phyloP scores from a whole-genome alignment of 2,888 invertebrate genomes.

The Melanostoma mellinum region DNA sequence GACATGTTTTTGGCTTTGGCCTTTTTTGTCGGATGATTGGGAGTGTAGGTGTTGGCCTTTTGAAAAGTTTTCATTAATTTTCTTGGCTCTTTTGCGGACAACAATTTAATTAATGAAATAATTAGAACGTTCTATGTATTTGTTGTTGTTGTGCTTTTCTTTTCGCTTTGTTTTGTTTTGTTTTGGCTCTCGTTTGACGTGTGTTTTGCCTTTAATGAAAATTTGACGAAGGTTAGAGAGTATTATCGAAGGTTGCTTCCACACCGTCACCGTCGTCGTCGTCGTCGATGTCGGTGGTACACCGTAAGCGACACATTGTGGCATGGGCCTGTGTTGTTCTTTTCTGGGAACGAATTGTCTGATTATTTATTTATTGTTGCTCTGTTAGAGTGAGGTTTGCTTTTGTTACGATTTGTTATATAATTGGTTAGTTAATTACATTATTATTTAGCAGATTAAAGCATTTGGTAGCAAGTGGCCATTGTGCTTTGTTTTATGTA shows the following conservation, averaged over 20 bases:
- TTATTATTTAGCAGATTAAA: constrained; percentile 24
- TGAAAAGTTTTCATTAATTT: constrained; percentile 63
- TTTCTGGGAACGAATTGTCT: constrained; percentile 27
- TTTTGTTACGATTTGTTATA: constrained; percentile 4
- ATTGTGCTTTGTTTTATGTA: constrained; percentile 11
- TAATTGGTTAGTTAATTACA: constrained; percentile 25
- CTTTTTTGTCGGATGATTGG: not conserved
- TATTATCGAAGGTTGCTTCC: constrained; percentile 1
- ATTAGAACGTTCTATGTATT: constrained; percentile 39
- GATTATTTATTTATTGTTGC: constrained; percentile 25
- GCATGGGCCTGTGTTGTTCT: not conserved
- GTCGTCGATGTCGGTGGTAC: not conserved
- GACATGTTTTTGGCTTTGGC: constrained; percentile 20
- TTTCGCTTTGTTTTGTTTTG: not conserved
- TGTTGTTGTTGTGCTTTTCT: constrained; percentile 2
- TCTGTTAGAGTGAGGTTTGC: not conserved
- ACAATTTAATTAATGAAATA: constrained; percentile 66
- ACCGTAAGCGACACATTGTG: not conserved
- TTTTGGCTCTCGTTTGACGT: constrained; percentile 7
- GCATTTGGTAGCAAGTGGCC: not conserved
- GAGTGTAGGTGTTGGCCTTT: not conserved
- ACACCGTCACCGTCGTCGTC: not conserved
- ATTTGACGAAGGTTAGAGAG: constrained; percentile 35
- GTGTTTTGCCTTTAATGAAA: constrained; percentile 29
- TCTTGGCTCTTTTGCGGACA: constrained; percentile 41